A percentile compares a stretch with the other conserved stretches of the same genome.
Conservation (phyloP, 2,888 invertebrate genomes). For the Agriopis aurantiaria region DNA sequence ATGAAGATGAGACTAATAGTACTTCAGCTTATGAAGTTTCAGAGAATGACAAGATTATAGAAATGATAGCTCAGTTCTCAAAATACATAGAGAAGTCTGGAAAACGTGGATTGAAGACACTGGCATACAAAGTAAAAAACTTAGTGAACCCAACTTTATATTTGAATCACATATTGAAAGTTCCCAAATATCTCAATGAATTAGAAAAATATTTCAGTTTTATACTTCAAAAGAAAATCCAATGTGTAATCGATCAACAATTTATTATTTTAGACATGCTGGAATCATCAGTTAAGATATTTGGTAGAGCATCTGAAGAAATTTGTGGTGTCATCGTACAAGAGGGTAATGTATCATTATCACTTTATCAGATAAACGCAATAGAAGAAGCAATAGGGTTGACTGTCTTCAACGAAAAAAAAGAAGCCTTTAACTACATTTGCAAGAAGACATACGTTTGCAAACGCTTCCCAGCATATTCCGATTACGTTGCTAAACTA, state of each 20-base stretch:
- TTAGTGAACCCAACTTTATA: conserved; percentile 8
- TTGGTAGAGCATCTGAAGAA: conserved; percentile 12
- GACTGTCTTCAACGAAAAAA: conserved; percentile 4
- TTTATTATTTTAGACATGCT: conserved; percentile 32
- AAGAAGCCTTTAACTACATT: conserved; percentile 10
- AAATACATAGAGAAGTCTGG: conserved; percentile 13
- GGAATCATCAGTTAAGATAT: conserved; percentile 27
- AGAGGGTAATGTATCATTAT: conserved; percentile 5
- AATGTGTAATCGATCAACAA: conserved; percentile 20
- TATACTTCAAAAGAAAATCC: conserved; percentile 17
- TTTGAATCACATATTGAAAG: conserved; percentile 15
- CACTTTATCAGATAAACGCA: not conserved
- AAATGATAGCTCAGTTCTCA: conserved; percentile 3
- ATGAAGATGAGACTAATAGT: not conserved
- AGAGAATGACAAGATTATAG: not conserved
- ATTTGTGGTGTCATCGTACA: conserved; percentile 6
- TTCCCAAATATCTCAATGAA: conserved; percentile 17
- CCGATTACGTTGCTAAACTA: conserved; percentile 55
- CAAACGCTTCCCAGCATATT: conserved; percentile 56
- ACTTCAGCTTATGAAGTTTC: not conserved
- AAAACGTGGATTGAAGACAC: conserved; percentile 16
- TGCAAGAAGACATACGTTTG: conserved; percentile 42
- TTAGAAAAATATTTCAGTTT: conserved; percentile 23
- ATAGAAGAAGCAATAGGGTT: conserved; percentile 13
- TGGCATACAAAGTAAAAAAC: conserved; percentile 28